Evolutionary conservation across 2,797 vertebrate genomes (phyloP).

Genomic region (Malacoraja senta): DNA sequence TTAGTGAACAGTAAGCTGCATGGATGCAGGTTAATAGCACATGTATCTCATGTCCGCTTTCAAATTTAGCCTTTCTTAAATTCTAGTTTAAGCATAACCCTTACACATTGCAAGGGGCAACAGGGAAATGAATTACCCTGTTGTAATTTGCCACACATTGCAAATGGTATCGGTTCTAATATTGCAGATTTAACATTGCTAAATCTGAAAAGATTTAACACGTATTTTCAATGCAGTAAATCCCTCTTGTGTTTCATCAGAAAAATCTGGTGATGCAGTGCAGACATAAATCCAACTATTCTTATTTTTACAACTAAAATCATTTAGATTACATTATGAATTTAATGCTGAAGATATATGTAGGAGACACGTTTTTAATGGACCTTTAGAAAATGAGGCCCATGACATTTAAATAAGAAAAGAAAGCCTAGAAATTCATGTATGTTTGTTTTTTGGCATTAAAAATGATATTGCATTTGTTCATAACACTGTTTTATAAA

Average conservation of each 20-base stretch:
- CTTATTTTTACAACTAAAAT: not conserved
- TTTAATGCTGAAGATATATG: not conserved
- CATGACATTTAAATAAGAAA: not conserved
- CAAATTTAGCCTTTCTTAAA: not conserved
- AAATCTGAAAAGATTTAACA: not conserved
- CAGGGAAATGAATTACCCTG: not conserved
- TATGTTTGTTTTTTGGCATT: too few species aligned
- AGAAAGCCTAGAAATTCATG: too few species aligned
- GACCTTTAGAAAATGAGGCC: not conserved
- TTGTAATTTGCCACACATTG: not conserved
- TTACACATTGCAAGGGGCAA: not conserved
- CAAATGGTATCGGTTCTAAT: not conserved
- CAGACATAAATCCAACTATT: not conserved
- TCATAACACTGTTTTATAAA: too few species aligned
- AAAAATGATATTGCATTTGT: too few species aligned
- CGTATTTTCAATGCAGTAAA: not conserved
- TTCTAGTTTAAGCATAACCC: not conserved
- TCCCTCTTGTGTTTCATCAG: not conserved
- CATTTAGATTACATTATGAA: not conserved
- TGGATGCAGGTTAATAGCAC: too few species aligned
- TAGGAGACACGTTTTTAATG: not conserved
- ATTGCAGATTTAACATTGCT: not conserved
- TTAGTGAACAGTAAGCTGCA: too few species aligned
- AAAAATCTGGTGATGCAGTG: not conserved
- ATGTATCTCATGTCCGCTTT: too few species aligned